These are phyloP conservation scores for Hozukius guyotensis DNA, from an alignment of 2,797 vertebrate species.

Conservation along the genomic window DNA sequence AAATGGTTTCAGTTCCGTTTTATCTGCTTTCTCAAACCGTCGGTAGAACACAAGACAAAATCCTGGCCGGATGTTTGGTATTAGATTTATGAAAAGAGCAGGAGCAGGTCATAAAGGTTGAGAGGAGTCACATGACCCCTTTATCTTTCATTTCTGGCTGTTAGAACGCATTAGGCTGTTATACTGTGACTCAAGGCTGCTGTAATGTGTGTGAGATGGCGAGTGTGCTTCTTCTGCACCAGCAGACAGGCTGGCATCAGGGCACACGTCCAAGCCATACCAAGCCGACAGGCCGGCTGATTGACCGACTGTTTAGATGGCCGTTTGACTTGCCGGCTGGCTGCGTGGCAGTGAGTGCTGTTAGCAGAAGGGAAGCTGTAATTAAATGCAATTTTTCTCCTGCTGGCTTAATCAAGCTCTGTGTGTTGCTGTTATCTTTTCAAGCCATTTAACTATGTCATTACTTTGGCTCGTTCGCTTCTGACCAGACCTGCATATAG, in stretches of 20 bases:
- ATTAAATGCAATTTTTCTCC: conserved; percentile 67
- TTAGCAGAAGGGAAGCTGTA: conserved; percentile 68
- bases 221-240: conserved; percentile 35
- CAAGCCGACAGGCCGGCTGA: conserved; percentile 58
- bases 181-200: conserved; percentile 16
- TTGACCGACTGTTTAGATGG: conserved; percentile 65
- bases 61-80: not conserved
- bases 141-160: conserved; percentile 34
- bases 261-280: conserved; percentile 57
- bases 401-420: conserved; percentile 56
- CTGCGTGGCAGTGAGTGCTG: conserved; percentile 45
- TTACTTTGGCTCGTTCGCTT: conserved; percentile 34
- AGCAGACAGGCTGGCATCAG: conserved; percentile 46
- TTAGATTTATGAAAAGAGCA: conserved; percentile 12
- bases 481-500: conserved; percentile 10
- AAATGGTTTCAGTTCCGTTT: conserved; percentile 12
- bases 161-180: conserved; percentile 17
- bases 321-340: conserved; percentile 64
- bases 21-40: not conserved
- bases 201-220: conserved; percentile 8
- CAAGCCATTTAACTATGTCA: conserved; percentile 40
- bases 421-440: conserved; percentile 49
- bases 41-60: not conserved
- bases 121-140: conserved; percentile 21
- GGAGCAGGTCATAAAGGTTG: conserved; percentile 6